A percentile compares a stretch with the other conserved stretches of the same genome.
These are phyloP conservation scores for Xestia c-nigrum DNA, from an alignment of 2,888 invertebrate species.

Conservation along the genomic window DNA sequence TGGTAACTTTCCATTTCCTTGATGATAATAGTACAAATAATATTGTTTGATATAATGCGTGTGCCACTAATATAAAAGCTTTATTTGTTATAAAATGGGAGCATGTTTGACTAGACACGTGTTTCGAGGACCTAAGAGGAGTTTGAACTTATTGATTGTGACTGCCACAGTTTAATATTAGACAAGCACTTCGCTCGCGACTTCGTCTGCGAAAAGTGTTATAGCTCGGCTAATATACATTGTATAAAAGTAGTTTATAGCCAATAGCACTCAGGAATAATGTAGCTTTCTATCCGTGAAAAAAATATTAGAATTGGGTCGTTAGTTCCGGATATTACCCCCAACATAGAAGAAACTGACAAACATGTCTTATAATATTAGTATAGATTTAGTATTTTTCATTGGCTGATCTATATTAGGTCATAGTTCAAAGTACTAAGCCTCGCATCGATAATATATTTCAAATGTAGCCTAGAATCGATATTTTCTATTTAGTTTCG, in stretches of 20 bases:
- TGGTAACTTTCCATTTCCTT: constrained; percentile 68
- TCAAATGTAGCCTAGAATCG: not conserved
- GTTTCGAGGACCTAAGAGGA: not conserved
- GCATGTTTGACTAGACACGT: constrained; percentile 10
- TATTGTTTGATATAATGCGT: constrained; percentile 49
- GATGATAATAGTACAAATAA: constrained; percentile 55
- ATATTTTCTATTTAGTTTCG: not conserved
- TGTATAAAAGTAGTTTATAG: too few species aligned
- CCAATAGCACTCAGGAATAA: too few species aligned
- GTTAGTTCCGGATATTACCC: too few species aligned
- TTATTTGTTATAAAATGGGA: constrained; percentile 41
- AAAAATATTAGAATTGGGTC: too few species aligned
- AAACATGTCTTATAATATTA: too few species aligned
- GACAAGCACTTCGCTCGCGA: too few species aligned
- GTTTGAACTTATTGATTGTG: constrained; percentile 11
- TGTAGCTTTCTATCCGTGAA: too few species aligned
- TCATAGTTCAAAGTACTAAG: not conserved
- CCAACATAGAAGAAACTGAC: too few species aligned
- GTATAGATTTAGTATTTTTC: not conserved
- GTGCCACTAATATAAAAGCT: constrained; percentile 35
- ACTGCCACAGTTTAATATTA: not conserved
- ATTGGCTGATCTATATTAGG: not conserved
- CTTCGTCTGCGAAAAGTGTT: too few species aligned
- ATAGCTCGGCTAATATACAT: too few species aligned
- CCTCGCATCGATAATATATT: not conserved